Evolutionary conservation across 1,140 invertebrate species (phyloP), one percentile per base, ranked within the genome.

Genomic region (Adoxophyes honmai): DNA sequence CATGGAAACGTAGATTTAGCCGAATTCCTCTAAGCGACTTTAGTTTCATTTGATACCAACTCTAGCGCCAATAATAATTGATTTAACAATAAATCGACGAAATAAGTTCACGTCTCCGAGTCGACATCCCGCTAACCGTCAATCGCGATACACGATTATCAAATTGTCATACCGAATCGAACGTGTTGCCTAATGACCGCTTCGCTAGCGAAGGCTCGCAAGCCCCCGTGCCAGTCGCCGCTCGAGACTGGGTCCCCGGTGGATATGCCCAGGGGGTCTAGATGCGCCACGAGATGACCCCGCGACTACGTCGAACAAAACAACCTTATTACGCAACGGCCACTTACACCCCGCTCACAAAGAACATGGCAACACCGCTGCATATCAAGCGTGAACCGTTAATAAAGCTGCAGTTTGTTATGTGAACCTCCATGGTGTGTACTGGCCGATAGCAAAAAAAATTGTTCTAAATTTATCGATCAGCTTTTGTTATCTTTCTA

Each of bases 261-360:
- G 4, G 80, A 92, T 86, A 96, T 96, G 90, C 93, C 94, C 82
- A 99, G 91, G 65, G 98, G 98, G 92, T 99, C 98, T 89, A 98
- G 90, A 84, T 96, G 94, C 75, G 98, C 96, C 77, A 97, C 95
- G 88, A 98, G 94, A 91, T 99, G 98, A 88, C 98, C 98, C 85
- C 97, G 94, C 70, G 96, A 95, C 96, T 98, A 91, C 73, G 59
- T 51, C 55, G 55, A 57, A 62, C 60, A 62, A 69, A 68, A 75
- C 59, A 66, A 67, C 28, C 52, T 38, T 54, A 35, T 37, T 37
- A 14, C 37, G 52, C 52, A 4, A 55, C 28, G 21, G 21, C 16
- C 54, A 28, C 21, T 28, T 6, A 28, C 2, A 28, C 21, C 21
- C 21, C 21, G 21, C 6, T 28, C 6, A 28, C 21, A 28, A 3